phyloP scores from a whole-genome alignment of 2,797 vertebrate genomes.

The Mormyrus hasselquistii region DNA sequence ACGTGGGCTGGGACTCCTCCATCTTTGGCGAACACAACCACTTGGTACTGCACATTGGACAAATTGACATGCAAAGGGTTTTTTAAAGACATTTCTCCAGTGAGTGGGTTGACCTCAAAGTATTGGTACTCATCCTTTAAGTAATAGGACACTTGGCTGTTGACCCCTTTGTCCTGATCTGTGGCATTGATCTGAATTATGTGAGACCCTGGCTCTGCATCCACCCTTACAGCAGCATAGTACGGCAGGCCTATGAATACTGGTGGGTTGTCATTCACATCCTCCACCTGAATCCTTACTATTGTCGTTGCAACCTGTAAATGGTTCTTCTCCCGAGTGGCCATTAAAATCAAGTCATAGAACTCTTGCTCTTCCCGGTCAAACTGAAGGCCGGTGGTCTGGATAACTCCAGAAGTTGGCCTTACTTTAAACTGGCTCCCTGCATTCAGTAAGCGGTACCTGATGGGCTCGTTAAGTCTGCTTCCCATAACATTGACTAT shows the following conservation, averaged over 20 bases:
- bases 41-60: conserved; percentile 76
- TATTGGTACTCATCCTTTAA: conserved; percentile 76
- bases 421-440: conserved; percentile 77
- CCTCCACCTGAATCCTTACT: conserved; percentile 81
- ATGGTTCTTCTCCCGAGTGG: conserved; percentile 73
- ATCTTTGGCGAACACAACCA: conserved; percentile 80
- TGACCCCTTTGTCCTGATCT: conserved; percentile 75
- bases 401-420: conserved; percentile 83
- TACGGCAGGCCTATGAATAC: conserved; percentile 88
- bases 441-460: conserved; percentile 82
- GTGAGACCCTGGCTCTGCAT: conserved; percentile 70
- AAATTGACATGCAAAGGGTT: conserved; percentile 74
- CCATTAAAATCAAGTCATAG: conserved; percentile 85
- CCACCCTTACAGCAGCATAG: conserved; percentile 84
- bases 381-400: conserved; percentile 80
- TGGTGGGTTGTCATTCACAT: conserved; percentile 88
- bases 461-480: conserved; percentile 85
- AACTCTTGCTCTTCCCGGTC: conserved; percentile 80
- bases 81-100: conserved; percentile 79
- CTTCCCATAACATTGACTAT: conserved; percentile 78
- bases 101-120: conserved; percentile 70
- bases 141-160: conserved; percentile 79
- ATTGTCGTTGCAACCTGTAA: conserved; percentile 72
- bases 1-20: conserved; percentile 75
- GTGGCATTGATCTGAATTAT: conserved; percentile 77